Percentiles rank a stretch among this genome's conserved stretches.
phyloP scores from a whole-genome alignment of 2,888 invertebrate species.

The Bellardia bayeri region DNA sequence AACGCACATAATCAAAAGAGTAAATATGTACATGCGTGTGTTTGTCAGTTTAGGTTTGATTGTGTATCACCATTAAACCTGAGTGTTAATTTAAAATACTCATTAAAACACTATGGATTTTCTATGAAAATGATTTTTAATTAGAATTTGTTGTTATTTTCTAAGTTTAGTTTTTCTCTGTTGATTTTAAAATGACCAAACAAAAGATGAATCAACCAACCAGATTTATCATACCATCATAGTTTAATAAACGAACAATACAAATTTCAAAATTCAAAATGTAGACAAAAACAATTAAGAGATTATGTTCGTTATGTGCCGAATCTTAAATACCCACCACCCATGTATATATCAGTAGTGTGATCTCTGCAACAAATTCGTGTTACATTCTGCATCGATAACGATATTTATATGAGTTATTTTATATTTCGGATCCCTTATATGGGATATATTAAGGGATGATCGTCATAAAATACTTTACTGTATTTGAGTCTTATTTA shows the following conservation, averaged over 20 bases:
- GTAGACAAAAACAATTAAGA: not conserved
- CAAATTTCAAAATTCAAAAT: not conserved
- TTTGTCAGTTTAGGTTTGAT: not conserved
- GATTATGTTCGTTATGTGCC: too few relatives aligned
- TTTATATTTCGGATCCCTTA: too few relatives aligned
- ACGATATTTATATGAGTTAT: too few relatives aligned
- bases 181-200: slow-evolving; percentile 13
- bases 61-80: not conserved
- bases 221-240: not conserved
- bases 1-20: not conserved
- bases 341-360: too few relatives aligned
- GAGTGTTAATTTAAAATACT: slow-evolving; percentile 27
- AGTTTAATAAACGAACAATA: slow-evolving; percentile 15
- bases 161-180: not conserved
- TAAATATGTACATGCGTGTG: not conserved
- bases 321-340: too few relatives aligned
- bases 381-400: too few relatives aligned
- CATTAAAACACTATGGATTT: slow-evolving; percentile 37
- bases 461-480: too few relatives aligned
- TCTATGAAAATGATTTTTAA: slow-evolving; percentile 40
- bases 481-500: too few relatives aligned
- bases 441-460: too few relatives aligned
- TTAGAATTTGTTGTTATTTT: slow-evolving; percentile 31
- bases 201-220: slow-evolving; percentile 18
- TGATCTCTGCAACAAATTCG: too few relatives aligned